Evolutionary conservation across 2,113 vertebrate species (phyloP).

Genomic region (Oreotragus oreotragus): DNA sequence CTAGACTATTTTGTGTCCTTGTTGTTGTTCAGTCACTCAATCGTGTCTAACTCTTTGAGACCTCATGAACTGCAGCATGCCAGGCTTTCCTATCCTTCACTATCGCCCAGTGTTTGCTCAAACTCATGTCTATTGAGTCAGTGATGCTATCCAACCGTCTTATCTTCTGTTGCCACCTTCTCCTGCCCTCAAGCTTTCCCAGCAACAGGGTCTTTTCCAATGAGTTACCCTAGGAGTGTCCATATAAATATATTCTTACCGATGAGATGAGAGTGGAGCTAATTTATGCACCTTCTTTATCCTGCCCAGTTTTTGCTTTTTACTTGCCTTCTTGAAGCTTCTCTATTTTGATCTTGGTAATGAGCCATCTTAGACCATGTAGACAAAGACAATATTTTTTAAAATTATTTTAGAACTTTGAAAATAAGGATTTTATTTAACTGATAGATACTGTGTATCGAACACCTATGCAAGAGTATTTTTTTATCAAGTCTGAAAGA

Average conservation of each 20-base stretch:
- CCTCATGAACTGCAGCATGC: background rate
- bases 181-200: background rate
- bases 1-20: background rate
- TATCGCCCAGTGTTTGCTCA: background rate
- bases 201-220: background rate
- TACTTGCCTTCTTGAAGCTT: background rate
- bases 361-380: background rate
- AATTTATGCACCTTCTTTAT: background rate
- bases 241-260: background rate
- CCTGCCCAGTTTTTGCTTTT: background rate
- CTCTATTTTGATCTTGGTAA: background rate
- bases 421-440: background rate
- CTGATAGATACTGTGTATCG: background rate
- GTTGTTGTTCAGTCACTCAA: background rate
- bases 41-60: accelerated
- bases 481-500: background rate
- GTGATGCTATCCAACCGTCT: background rate
- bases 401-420: background rate
- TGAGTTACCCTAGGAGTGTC: background rate
- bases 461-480: background rate
- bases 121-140: background rate
- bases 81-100: background rate
- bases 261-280: background rate
- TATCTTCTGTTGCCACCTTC: background rate
- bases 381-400: background rate